Conservation (phyloP, 2,797 vertebrate genomes). For the Austrolebias charrua region DNA sequence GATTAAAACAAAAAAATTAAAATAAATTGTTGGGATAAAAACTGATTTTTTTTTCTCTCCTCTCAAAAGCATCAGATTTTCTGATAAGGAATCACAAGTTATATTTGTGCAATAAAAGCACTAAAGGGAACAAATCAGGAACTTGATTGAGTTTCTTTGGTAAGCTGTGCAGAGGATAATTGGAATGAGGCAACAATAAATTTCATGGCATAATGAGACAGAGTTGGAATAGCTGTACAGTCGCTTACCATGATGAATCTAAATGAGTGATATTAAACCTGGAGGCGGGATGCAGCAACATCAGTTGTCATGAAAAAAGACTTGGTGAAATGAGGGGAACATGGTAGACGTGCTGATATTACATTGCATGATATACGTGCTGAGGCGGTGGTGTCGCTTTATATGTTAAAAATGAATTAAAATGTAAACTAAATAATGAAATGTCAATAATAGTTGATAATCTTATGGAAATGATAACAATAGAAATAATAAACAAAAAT, state of each 20-base stretch:
- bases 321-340: slow-evolving; percentile 19
- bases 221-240: slow-evolving; percentile 52
- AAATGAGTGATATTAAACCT: slow-evolving; percentile 68
- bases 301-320: slow-evolving; percentile 37
- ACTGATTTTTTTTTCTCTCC: background rate
- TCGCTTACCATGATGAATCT: slow-evolving; percentile 56
- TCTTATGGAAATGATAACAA: no score
- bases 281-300: slow-evolving; percentile 47
- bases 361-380: no score
- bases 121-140: slow-evolving; percentile 46
- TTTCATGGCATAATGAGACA: slow-evolving; percentile 61
- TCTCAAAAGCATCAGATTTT: background rate
- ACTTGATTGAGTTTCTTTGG: slow-evolving; percentile 49
- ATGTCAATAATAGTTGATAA: no score
- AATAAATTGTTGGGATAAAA: slow-evolving; percentile 16
- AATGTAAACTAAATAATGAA: no score
- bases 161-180: slow-evolving; percentile 51
- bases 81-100: slow-evolving; percentile 23
- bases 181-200: slow-evolving; percentile 52
- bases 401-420: no score
- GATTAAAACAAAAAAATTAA: slow-evolving; percentile 1
- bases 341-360: slow-evolving; percentile 32
- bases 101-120: slow-evolving; percentile 41
- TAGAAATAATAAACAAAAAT: no score
- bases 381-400: no score